Evolutionary conservation across 2,888 invertebrate genomes (phyloP).

Genomic region (Rugalucina vietnamica): DNA sequence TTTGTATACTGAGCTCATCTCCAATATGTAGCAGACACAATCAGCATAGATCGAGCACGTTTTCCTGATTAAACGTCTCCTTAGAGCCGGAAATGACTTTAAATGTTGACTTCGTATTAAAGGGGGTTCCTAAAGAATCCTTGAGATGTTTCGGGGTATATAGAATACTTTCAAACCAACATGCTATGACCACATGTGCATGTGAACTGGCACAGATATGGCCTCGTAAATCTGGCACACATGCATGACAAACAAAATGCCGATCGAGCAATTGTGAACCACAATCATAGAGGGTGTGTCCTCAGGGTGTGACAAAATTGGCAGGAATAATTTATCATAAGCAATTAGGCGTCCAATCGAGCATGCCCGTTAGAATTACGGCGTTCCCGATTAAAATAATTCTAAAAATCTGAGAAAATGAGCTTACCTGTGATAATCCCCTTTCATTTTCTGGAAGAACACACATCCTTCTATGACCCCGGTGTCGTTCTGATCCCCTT

Average conservation of each 20-base stretch:
- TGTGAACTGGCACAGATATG: too few relatives aligned
- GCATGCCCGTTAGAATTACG: background rate
- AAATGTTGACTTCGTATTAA: background rate
- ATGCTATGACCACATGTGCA: too few relatives aligned
- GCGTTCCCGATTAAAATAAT: background rate
- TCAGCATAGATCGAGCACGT: background rate
- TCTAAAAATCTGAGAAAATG: background rate
- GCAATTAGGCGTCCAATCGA: too few relatives aligned
- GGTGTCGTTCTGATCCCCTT: constrained; percentile 87
- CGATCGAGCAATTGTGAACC: background rate
- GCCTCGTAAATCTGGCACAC: background rate
- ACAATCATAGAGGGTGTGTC: too few relatives aligned
- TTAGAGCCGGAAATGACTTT: background rate
- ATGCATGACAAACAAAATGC: background rate
- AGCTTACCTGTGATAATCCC: constrained; percentile 94
- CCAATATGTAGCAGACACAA: background rate
- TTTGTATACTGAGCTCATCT: background rate
- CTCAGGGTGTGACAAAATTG: too few relatives aligned
- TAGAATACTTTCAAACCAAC: too few relatives aligned
- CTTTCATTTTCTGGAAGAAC: constrained; percentile 99
- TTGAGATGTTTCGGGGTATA: too few relatives aligned
- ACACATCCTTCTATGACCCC: constrained; percentile 93
- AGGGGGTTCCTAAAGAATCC: background rate
- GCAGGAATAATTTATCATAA: too few relatives aligned
- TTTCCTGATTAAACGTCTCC: too few relatives aligned